A percentile compares a stretch with the other conserved stretches of the same genome.
These are phyloP conservation scores for Agelastica alni DNA, from an alignment of 2,888 invertebrate species.

Conservation along the genomic window DNA sequence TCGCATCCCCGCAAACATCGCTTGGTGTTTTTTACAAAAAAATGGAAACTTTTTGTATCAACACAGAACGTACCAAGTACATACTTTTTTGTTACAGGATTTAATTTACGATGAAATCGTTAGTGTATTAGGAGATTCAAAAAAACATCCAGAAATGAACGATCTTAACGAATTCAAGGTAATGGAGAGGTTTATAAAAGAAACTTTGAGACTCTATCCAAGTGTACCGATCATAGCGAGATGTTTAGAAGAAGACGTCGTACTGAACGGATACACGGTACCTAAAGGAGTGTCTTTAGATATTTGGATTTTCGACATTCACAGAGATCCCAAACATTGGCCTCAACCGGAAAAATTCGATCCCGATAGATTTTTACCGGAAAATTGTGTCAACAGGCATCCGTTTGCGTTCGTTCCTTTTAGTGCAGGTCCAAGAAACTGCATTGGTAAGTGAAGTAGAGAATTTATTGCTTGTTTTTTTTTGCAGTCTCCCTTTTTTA, in stretches of 20 bases:
- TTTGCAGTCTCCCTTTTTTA: too few species aligned
- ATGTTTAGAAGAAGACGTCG: constrained; percentile 39
- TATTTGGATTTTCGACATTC: constrained; percentile 65
- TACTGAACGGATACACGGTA: constrained; percentile 49
- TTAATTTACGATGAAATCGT: constrained; percentile 39
- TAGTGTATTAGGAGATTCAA: constrained; percentile 38
- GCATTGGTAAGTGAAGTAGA: constrained; percentile 69
- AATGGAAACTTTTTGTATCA: too few species aligned
- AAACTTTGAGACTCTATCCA: constrained; percentile 51
- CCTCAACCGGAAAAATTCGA: constrained; percentile 69
- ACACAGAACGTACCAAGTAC: too few species aligned
- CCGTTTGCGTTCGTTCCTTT: constrained; percentile 70
- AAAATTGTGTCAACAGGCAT: constrained; percentile 61
- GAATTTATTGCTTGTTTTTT: too few species aligned
- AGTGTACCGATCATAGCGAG: constrained; percentile 52
- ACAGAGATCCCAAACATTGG: constrained; percentile 66
- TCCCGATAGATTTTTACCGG: constrained; percentile 71
- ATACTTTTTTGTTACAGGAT: too few species aligned
- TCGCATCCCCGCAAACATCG: too few species aligned
- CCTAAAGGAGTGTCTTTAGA: constrained; percentile 60
- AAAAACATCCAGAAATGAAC: constrained; percentile 40
- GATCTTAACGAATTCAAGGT: constrained; percentile 51
- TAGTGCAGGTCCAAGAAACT: constrained; percentile 71
- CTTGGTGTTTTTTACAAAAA: too few species aligned
- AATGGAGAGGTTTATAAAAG: constrained; percentile 53